Evolutionary conservation across 2,113 vertebrate species (phyloP).

Genomic region (Archilochus colubris): DNA sequence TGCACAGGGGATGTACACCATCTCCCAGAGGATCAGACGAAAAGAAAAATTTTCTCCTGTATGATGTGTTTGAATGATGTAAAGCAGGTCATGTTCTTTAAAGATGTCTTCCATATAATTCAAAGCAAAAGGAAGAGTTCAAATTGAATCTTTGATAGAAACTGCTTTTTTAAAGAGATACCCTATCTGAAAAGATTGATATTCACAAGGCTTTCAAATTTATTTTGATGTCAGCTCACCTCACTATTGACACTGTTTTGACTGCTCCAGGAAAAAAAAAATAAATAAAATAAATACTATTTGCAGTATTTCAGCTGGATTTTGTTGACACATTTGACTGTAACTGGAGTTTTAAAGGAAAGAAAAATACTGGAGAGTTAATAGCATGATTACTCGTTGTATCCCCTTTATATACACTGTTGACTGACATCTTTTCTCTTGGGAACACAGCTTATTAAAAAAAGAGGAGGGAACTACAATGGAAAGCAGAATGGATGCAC

Average conservation of each 20-base stretch:
- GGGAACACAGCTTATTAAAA: not conserved
- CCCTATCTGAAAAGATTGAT: conserved; percentile 33
- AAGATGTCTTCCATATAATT: conserved; percentile 42
- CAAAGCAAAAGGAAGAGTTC: conserved; percentile 58
- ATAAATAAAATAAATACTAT: not conserved
- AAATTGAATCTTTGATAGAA: conserved; percentile 60
- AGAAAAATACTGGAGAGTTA: not conserved
- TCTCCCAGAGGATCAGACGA: conserved; percentile 14
- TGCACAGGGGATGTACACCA: not conserved
- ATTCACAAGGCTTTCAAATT: conserved; percentile 36
- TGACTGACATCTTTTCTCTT: not conserved
- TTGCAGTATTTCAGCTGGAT: conserved; percentile 26
- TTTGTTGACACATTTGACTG: conserved; percentile 52
- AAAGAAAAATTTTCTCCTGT: conserved; percentile 25
- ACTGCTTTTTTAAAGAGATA: conserved; percentile 44
- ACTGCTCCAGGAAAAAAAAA: not conserved
- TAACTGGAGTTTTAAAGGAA: conserved; percentile 53
- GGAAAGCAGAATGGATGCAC: not conserved
- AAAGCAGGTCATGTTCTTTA: conserved; percentile 56
- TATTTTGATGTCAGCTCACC: conserved; percentile 63
- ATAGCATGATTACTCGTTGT: not conserved
- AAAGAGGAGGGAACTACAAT: not conserved
- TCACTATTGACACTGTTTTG: conserved; percentile 70
- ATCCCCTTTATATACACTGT: not conserved
- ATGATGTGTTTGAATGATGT: conserved; percentile 28